A percentile compares a stretch with the other conserved stretches of the same genome.
phyloP scores from a whole-genome alignment of 2,888 invertebrate genomes.

The Monopis laevigella region DNA sequence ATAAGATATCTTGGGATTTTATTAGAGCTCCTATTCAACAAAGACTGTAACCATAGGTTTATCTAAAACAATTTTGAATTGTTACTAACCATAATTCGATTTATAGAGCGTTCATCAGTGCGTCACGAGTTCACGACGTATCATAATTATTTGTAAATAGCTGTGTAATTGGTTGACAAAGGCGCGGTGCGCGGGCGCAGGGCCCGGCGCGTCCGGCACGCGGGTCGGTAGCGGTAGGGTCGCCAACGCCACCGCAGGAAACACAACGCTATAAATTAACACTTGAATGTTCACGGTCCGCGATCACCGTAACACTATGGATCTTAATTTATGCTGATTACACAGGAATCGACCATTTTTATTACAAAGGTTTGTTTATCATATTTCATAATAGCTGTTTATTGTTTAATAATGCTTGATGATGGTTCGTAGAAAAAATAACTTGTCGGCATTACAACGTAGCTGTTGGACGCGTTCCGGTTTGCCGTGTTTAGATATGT shows the following conservation, averaged over 20 bases:
- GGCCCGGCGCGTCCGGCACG: constrained; percentile 7
- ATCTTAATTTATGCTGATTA: constrained; percentile 11
- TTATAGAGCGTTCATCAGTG: constrained; percentile 2
- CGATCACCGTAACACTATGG: background rate
- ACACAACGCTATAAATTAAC: constrained; percentile 27
- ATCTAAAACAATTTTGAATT: too few species aligned
- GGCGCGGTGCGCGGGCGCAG: constrained; percentile 20
- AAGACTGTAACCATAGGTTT: too few species aligned
- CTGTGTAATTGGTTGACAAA: constrained; percentile 43
- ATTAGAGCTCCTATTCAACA: too few species aligned
- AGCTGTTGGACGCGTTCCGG: too few species aligned
- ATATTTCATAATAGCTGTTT: background rate
- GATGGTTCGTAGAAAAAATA: too few species aligned
- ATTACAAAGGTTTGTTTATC: constrained; percentile 1
- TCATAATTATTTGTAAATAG: constrained; percentile 34
- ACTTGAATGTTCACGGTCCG: constrained; percentile 15
- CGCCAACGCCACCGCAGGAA: constrained; percentile 31
- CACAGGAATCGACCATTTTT: constrained; percentile 1
- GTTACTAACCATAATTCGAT: too few species aligned
- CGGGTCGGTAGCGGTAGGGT: constrained; percentile 22
- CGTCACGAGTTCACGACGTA: background rate
- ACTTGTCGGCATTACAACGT: too few species aligned
- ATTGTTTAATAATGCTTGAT: too few species aligned
- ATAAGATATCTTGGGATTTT: constrained; percentile 9
- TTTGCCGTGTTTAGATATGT: too few species aligned